Evolutionary conservation across 1,140 invertebrate genomes (phyloP).

Genomic region (Triops longicaudatus): DNA sequence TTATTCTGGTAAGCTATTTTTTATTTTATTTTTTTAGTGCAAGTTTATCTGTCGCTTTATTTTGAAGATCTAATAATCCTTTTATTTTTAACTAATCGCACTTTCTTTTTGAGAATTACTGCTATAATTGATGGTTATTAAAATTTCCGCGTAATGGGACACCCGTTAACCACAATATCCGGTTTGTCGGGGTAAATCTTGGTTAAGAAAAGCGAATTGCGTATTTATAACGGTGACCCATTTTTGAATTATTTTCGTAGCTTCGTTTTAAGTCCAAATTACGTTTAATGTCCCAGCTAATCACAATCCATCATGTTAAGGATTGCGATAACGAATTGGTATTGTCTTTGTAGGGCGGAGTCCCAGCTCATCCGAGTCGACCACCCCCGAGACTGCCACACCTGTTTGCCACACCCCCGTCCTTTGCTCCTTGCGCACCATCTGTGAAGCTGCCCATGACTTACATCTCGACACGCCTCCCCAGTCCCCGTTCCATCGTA

Average conservation of each 20-base stretch:
- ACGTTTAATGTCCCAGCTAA: neutral
- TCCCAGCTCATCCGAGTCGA: slow-evolving; percentile 50
- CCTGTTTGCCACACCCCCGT: slow-evolving; percentile 39
- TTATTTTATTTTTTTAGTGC: slow-evolving; percentile 16
- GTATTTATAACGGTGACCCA: too few relatives aligned
- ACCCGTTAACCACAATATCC: too few relatives aligned
- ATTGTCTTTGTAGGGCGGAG: slow-evolving; percentile 42
- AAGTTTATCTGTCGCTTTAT: too few relatives aligned
- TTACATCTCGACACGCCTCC: slow-evolving; percentile 24
- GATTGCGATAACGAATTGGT: neutral
- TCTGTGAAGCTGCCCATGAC: slow-evolving; percentile 40
- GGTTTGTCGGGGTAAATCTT: too few relatives aligned
- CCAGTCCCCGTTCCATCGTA: slow-evolving; percentile 19
- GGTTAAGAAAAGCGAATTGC: neutral
- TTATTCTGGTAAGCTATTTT: slow-evolving; percentile 43
- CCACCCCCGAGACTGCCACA: slow-evolving; percentile 41
- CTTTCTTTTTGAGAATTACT: too few relatives aligned
- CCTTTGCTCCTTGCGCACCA: slow-evolving; percentile 36
- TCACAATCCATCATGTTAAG: neutral
- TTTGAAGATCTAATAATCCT: neutral
- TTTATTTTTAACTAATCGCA: too few relatives aligned
- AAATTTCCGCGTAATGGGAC: too few relatives aligned
- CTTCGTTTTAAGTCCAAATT: too few relatives aligned
- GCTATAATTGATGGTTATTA: too few relatives aligned
- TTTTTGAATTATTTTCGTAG: neutral